A percentile compares a stretch with the other conserved stretches of the same genome.
These are phyloP conservation scores for Drosophila flavopinicola DNA, from an alignment of 2,888 invertebrate species.

Conservation along the genomic window DNA sequence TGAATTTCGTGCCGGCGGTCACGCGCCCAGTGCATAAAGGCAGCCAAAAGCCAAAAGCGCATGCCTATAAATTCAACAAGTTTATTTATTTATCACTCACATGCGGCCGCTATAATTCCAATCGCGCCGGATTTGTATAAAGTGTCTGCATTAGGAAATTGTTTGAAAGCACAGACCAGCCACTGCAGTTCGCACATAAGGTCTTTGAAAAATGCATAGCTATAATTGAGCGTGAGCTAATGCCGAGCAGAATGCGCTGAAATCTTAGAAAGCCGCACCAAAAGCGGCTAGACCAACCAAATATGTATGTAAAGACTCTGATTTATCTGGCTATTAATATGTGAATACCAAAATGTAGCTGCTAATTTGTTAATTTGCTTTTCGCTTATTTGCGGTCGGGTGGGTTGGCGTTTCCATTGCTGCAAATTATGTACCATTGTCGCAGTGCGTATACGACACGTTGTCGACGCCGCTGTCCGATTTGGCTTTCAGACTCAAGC, in stretches of 20 bases:
- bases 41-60: constrained; percentile 42
- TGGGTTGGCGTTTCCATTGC: constrained; percentile 38
- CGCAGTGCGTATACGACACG: constrained; percentile 47
- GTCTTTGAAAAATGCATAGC: constrained; percentile 20
- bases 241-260: constrained; percentile 30
- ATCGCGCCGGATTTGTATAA: constrained; percentile 28
- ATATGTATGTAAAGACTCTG: constrained; percentile 28
- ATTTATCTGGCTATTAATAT: constrained; percentile 43
- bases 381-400: constrained; percentile 2
- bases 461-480: constrained; percentile 12
- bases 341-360: constrained; percentile 33
- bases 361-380: constrained; percentile 49
- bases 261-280: constrained; percentile 27
- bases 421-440: constrained; percentile 30
- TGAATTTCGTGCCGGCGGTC: constrained; percentile 49
- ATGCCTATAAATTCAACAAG: constrained; percentile 62
- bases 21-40: constrained; percentile 54
- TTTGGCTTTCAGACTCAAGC: not conserved
- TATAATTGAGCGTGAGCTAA: constrained; percentile 53
- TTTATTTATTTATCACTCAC: constrained; percentile 72
- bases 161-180: constrained; percentile 9
- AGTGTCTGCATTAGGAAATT: constrained; percentile 40
- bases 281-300: constrained; percentile 12
- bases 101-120: constrained; percentile 56
- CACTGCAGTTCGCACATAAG: constrained; percentile 43